A percentile compares a stretch with the other conserved stretches of the same genome.
These are phyloP conservation scores for Lasioglossum baleicum DNA, from an alignment of 1,140 invertebrate genomes.

Conservation along the genomic window DNA sequence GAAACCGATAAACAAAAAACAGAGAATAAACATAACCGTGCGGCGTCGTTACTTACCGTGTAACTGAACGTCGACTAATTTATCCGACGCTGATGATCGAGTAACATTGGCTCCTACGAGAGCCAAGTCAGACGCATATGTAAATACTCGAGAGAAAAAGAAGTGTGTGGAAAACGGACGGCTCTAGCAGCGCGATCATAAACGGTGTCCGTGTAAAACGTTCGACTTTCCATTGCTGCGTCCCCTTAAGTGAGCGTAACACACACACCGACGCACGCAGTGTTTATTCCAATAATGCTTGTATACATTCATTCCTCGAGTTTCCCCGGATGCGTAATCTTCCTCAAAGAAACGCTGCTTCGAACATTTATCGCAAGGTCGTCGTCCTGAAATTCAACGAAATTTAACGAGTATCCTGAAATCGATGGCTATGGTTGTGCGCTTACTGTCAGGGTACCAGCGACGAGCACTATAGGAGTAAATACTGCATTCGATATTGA, in stretches of 20 bases:
- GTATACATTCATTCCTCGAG: not conserved
- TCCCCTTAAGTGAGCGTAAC: constrained; percentile 10
- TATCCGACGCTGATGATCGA: constrained; percentile 18
- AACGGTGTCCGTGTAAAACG: not conserved
- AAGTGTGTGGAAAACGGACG: not conserved
- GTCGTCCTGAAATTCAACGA: too few species aligned
- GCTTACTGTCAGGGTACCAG: not conserved
- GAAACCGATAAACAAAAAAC: too few species aligned
- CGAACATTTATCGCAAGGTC: too few species aligned
- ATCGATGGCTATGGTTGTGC: not conserved
- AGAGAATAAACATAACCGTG: constrained; percentile 5
- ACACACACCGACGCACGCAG: not conserved
- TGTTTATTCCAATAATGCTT: not conserved
- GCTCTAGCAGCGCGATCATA: not conserved
- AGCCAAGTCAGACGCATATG: constrained; percentile 28
- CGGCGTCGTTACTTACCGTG: constrained; percentile 39
- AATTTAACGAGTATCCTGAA: too few species aligned
- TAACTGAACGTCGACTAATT: constrained; percentile 35
- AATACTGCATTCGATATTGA: not conserved
- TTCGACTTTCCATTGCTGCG: constrained; percentile 15
- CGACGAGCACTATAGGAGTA: not conserved
- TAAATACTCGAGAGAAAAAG: not conserved
- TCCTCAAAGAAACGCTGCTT: not conserved
- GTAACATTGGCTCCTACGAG: constrained; percentile 15
- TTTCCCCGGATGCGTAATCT: not conserved